A percentile compares a stretch with the other conserved stretches of the same genome.
Evolutionary conservation across 2,113 vertebrate species (phyloP).

Genomic region (Myrmophylax atrothorax): DNA sequence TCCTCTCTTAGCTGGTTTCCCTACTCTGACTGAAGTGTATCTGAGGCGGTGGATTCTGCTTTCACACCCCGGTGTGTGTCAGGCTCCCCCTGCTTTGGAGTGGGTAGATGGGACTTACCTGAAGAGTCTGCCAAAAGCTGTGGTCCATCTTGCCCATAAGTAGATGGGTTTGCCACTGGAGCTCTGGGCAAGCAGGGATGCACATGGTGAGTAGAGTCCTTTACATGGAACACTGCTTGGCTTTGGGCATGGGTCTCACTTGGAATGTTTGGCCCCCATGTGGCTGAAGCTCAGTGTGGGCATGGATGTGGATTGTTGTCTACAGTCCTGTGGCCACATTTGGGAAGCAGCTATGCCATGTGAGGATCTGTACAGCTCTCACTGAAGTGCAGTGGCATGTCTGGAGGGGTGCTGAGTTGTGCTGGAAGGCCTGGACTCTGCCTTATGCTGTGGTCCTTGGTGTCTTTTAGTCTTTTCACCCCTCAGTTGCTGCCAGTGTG

Average conservation of each 20-base stretch:
- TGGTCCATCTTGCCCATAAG: too few relatives aligned
- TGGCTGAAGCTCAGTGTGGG: not conserved
- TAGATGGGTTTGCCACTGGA: not conserved
- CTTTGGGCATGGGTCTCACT: fast-evolving
- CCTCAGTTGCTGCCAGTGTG: fast-evolving
- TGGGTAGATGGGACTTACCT: not conserved
- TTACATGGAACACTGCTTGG: not conserved
- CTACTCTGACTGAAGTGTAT: not conserved
- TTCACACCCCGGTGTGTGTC: fast-evolving
- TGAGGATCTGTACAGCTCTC: not conserved
- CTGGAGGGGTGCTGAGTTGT: not conserved
- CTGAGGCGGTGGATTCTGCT: not conserved
- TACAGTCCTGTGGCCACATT: not conserved
- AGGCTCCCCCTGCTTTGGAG: not conserved
- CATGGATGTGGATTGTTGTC: not conserved
- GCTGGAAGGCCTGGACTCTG: not conserved
- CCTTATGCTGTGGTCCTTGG: not conserved
- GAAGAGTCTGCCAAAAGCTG: not conserved
- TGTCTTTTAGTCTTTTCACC: not conserved
- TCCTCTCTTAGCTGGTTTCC: not conserved
- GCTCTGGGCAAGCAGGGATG: not conserved
- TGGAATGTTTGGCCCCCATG: not conserved
- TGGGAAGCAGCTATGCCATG: fast-evolving
- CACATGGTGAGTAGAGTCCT: fast-evolving
- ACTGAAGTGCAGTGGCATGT: not conserved